Evolutionary conservation across 2,797 vertebrate genomes (phyloP), one percentile per base, ranked within the genome.

Genomic region (Artibeus lituratus): DNA sequence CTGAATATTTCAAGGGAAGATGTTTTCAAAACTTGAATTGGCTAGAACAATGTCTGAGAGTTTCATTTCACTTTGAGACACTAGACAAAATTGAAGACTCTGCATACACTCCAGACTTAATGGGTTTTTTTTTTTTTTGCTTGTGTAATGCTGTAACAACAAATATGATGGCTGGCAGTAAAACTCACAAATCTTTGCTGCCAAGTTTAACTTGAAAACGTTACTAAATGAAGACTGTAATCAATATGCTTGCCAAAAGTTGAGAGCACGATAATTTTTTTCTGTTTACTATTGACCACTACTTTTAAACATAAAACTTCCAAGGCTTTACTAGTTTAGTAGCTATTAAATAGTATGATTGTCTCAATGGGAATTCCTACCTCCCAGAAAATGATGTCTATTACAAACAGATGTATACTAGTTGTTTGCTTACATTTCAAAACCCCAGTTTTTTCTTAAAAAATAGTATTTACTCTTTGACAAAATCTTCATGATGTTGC

Each of bases 141-240:
- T 74, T 89, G 44, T 92, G 72, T 59, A 22, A 42, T 92, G 51
- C 83, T 96, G 22, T 59, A 91, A 92, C 49, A 83, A 65, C 72
- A 94, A 76, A 97, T 92, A 80, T 29, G 42, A 95, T 73, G 69
- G 65, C 81, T 97, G 94, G 62, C 91, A 90, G 51, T 37, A 93
- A 94, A 87, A 95, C 84, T 97, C 77, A 76, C 59, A 92, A 29
- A 85, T 80, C 67, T 94, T 87, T 81, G 70, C 77, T 94, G 80
- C 89, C 93, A 95, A 93, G 53, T 87, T 62, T 82, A 88, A 96
- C 77, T 95, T 90, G 93, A 96, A 96, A 95, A 93, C 1, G 0
- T 91, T 94, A 72, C 81, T 93, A 95, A 97, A 91, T 94, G 94
- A 97, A 96, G 76, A 81, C n/a, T 78, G 7, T 57, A 44, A 91